Base-by-base conservation (phyloP, 2,888 invertebrate species). In the Lochmaea crataegi region DNA sequence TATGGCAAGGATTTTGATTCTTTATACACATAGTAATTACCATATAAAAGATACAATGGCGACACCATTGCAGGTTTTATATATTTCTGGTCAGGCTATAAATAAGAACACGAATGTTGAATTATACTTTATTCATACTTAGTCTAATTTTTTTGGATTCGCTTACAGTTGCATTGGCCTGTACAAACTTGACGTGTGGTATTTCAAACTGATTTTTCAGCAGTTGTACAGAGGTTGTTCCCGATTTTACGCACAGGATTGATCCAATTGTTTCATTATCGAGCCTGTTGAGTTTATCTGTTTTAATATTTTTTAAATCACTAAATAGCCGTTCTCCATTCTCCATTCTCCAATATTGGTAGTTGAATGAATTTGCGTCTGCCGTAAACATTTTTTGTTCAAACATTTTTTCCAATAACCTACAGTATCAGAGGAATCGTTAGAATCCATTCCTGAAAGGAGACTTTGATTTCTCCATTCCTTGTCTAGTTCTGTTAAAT, bases 401-500 rank as follows among this genome's bases (percentile, higher is more conserved):
- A 18, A 51, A 64, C 65, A 18, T 16, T 63, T 38, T 69, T 69
- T 71, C 48, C 45, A 65, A 22, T 58, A 45, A n/a, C 48, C 42
- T 64, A 64, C 42, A 42, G 64, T 41, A 58, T 53, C 32, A 6
- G 41, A 16, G 22, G 11, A 56, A 65, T n/a, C 53, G 16, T 53
- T 53, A 16, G 14, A 14, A 53, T 51, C 42, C 22, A 14, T 42
- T 41, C 45, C 41, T 51, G 53, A 51, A 66, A 53, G 56, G 32
- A 66, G 66, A 66, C 32, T 53, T 53, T 66, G 41, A 41, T 41
- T 10, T 66, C 66, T 53, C 53, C 32, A 66, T 38, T 66, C 66
- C 53, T 66, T 66, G 66, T 66, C 53, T n/a, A 66, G 53, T n/a
- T 66, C 66, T 66, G 66, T 66, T 38, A 66, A 66, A 66, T 66